Evolutionary conservation across 2,888 invertebrate genomes (phyloP), one percentile per base, ranked within the genome.

Genomic region (Capitulum mitella): DNA sequence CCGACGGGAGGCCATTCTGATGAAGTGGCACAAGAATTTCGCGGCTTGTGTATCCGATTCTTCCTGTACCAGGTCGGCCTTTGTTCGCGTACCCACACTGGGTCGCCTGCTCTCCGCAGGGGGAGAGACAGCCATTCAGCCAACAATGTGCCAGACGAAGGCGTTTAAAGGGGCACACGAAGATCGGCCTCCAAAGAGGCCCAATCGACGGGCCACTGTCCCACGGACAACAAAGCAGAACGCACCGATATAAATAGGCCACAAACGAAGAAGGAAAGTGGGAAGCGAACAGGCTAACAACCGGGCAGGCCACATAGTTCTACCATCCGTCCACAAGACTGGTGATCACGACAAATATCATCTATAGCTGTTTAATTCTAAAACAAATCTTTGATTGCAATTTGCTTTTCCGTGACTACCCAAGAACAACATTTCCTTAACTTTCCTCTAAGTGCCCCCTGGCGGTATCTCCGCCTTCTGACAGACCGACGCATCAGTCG

Each of bases 11-110:
- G 34, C 34, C 64, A 19, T 64, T 64, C 29, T 32, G 34, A 3
- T 70, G 70, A 70, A 70, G 70, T 70, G 70, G 40, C 40, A 26
- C 70, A 70, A 70, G 40, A 70, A 70, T 70, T 70, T 70, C 70
- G 37, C 70, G 70, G 70, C 70, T 58, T 37, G 70, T 70, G 70
- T 70, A 40, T 70, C 70, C 40, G 70, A 40, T 70, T 70, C 70
- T 40, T 40, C 10, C 40, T 10, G 40, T 40, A 26, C 22, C 10
- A 8, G 6, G 70, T 6, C 26, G 70, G 70, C 22, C 70, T 70
- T 70, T 70, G 70, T 70, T 8, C 8, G 26, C 8, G 43, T 12
- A 43, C 43, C 43, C 43, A 43, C 12, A 43, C 43, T 43, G 22
- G 37, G 6, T 26, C 70, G 70, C 6, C 40, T 1, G 26, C 40